A percentile compares a stretch with the other conserved stretches of the same genome.
These are phyloP conservation scores for Connochaetes taurinus DNA, from an alignment of 2,113 vertebrate species.

Conservation along the genomic window DNA sequence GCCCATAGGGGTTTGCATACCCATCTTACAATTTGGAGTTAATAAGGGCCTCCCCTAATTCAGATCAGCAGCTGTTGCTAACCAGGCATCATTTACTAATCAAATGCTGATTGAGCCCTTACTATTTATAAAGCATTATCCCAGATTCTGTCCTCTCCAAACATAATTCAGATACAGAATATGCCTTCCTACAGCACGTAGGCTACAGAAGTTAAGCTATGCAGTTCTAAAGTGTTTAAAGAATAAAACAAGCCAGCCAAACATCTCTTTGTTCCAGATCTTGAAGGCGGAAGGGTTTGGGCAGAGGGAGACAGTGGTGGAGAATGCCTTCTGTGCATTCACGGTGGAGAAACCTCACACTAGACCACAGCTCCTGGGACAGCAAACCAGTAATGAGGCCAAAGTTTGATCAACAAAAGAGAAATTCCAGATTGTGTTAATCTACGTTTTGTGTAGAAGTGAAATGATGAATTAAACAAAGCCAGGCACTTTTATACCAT, in stretches of 20 bases:
- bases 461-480: not conserved
- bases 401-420: not conserved
- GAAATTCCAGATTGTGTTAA: not conserved
- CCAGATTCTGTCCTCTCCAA: not conserved
- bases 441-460: not conserved
- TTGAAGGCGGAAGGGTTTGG: not conserved
- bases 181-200: not conserved
- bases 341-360: not conserved
- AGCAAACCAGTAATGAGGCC: not conserved
- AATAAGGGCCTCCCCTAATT: not conserved
- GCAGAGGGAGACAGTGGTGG: not conserved
- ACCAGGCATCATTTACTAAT: not conserved
- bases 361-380: not conserved
- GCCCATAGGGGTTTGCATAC: not conserved
- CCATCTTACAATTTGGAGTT: not conserved
- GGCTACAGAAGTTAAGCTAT: not conserved
- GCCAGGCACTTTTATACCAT: not conserved
- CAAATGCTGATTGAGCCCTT: not conserved
- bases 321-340: not conserved
- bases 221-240: not conserved
- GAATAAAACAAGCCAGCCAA: not conserved
- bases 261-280: not conserved
- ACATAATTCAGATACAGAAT: not conserved
- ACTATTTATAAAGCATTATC: not conserved
- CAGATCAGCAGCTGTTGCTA: not conserved